These are phyloP conservation scores for Microchirus variegatus DNA, from an alignment of 2,797 vertebrate genomes.

Conservation along the genomic window DNA sequence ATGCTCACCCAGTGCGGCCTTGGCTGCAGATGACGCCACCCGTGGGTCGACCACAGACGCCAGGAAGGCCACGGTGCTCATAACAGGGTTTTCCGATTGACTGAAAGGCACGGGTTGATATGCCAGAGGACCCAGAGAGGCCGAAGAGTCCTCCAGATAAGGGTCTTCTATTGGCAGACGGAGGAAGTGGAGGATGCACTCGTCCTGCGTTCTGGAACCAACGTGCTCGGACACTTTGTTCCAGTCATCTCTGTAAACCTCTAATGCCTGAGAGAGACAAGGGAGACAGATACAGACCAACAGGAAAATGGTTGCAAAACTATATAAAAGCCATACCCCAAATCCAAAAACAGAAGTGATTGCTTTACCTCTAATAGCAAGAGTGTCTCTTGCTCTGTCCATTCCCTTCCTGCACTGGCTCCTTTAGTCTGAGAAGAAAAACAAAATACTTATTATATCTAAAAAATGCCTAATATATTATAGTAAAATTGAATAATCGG, in stretches of 20 bases:
- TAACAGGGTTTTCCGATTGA: constrained; percentile 96
- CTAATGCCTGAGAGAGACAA: constrained; percentile 85
- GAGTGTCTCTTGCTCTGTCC: constrained; percentile 97
- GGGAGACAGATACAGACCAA: background rate
- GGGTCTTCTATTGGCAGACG: constrained; percentile 96
- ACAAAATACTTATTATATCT: background rate
- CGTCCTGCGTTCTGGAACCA: constrained; percentile 95
- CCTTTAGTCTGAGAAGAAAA: constrained; percentile 88
- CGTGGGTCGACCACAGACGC: constrained; percentile 96
- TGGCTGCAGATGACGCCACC: constrained; percentile 93
- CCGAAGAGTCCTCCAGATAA: constrained; percentile 93
- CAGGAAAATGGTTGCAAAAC: background rate
- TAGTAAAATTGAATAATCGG: background rate
- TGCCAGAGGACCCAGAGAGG: constrained; percentile 92
- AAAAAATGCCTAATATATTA: background rate
- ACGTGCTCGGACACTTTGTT: constrained; percentile 98
- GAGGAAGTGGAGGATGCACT: constrained; percentile 96
- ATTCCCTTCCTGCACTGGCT: constrained; percentile 92
- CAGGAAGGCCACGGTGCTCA: constrained; percentile 97
- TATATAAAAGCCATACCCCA: background rate
- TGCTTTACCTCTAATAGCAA: constrained; percentile 90
- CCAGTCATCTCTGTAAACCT: constrained; percentile 99
- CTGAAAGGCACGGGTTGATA: constrained; percentile 97
- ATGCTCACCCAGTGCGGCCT: constrained; percentile 89
- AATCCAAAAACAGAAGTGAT: background rate